phyloP scores from a whole-genome alignment of 2,888 invertebrate genomes.

The Nephrotoma appendiculata region DNA sequence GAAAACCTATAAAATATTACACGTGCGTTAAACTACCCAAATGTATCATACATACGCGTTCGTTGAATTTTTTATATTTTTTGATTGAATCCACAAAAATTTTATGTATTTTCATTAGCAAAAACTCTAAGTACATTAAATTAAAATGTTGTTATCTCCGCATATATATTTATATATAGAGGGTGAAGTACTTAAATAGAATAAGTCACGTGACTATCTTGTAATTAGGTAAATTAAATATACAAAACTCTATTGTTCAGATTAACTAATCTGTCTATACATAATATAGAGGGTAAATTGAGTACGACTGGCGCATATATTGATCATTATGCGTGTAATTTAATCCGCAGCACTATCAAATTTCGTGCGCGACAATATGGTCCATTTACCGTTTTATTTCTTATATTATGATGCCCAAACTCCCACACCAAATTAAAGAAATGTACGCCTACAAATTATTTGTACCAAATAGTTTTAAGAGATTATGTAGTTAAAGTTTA shows the following conservation, averaged over 20 bases:
- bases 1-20: not conserved
- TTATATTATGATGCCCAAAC: not conserved
- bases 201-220: not conserved
- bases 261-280: not conserved
- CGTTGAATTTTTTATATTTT: not conserved
- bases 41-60: not conserved
- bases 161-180: not conserved
- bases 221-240: not conserved
- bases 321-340: not conserved
- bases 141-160: not conserved
- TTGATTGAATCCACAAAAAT: not conserved
- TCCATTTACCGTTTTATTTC: not conserved
- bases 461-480: not conserved
- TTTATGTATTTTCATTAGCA: not conserved
- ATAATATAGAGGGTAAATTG: not conserved
- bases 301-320: not conserved
- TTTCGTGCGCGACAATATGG: not conserved
- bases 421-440: not conserved
- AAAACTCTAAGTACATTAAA: not conserved
- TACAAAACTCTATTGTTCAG: not conserved
- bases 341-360: not conserved
- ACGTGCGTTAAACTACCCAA: not conserved
- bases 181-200: not conserved
- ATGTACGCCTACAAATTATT: not conserved
- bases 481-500: not conserved